Conservation (phyloP, 2,113 vertebrate species). For the Maccullochella peelii region DNA sequence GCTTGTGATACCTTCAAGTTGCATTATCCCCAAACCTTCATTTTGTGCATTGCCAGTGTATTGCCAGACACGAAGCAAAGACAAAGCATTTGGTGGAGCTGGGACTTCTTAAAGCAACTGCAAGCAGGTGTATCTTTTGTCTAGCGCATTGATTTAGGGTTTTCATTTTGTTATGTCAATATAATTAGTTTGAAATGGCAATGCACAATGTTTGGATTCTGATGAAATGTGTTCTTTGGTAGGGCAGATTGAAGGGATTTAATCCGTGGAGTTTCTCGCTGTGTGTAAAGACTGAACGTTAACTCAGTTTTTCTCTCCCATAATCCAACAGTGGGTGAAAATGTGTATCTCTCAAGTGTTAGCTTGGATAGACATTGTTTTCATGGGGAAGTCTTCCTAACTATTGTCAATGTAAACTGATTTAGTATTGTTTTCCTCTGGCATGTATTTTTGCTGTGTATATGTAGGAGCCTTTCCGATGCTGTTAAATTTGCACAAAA, state of each 20-base stretch:
- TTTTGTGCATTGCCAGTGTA: slow-evolving; percentile 56
- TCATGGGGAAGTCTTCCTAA: slow-evolving; percentile 69
- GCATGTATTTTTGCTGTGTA: slow-evolving; percentile 79
- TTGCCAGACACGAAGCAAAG: slow-evolving; percentile 54
- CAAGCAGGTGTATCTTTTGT: slow-evolving; percentile 33
- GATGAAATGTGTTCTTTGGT: slow-evolving; percentile 28
- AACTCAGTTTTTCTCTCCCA: slow-evolving; percentile 24
- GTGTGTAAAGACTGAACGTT: slow-evolving; percentile 41
- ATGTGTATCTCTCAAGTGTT: slow-evolving; percentile 59
- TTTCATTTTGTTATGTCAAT: slow-evolving; percentile 53
- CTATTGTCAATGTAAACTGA: slow-evolving; percentile 62
- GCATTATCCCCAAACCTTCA: slow-evolving; percentile 36
- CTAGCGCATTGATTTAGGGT: slow-evolving; percentile 18
- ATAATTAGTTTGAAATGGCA: slow-evolving; percentile 45
- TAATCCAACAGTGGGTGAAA: slow-evolving; percentile 44
- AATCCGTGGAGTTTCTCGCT: slow-evolving; percentile 14
- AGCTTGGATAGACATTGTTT: slow-evolving; percentile 45
- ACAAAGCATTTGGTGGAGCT: slow-evolving; percentile 36
- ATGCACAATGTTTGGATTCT: slow-evolving; percentile 40
- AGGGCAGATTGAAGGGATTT: slow-evolving; percentile 14
- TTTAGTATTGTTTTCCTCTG: slow-evolving; percentile 74
- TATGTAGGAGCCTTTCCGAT: slow-evolving; percentile 73
- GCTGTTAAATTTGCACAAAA: slow-evolving; percentile 80
- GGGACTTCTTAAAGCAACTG: slow-evolving; percentile 28
- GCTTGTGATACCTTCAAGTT: slow-evolving; percentile 55